These are phyloP conservation scores for Myotis brandtii DNA, from an alignment of 2,113 vertebrate genomes.

Conservation along the genomic window DNA sequence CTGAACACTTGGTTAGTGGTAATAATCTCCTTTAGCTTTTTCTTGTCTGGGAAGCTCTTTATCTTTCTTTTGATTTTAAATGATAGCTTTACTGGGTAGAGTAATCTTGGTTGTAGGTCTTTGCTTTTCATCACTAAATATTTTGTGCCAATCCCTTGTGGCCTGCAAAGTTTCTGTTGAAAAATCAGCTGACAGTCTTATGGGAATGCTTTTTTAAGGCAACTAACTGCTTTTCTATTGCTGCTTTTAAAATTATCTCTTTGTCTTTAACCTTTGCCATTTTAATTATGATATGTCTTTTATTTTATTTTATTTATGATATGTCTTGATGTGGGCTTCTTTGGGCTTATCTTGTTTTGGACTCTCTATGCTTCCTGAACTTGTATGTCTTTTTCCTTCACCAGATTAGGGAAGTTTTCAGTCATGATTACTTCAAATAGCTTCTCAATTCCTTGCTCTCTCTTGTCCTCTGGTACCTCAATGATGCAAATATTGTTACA, in stretches of 20 bases:
- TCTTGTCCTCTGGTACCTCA: neutral
- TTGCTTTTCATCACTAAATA: neutral
- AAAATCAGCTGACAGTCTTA: neutral
- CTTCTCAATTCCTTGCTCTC: neutral
- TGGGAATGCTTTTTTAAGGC: neutral
- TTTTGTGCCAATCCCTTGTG: neutral
- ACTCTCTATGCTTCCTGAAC: neutral
- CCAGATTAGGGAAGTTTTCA: neutral
- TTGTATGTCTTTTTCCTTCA: neutral
- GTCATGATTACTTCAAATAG: neutral
- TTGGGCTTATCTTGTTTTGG: neutral
- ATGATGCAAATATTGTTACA: neutral
- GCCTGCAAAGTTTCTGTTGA: neutral
- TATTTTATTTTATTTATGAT: neutral
- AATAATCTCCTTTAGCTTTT: neutral
- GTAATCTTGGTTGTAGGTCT: neutral
- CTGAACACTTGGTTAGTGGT: neutral
- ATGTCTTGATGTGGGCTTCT: neutral
- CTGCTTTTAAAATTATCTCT: neutral
- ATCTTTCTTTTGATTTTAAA: neutral
- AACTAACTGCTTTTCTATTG: neutral
- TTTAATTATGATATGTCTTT: neutral
- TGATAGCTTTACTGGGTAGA: neutral
- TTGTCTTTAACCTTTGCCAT: neutral
- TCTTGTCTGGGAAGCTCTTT: neutral